These are phyloP conservation scores for Neodon shergylaensis DNA, from an alignment of 2,113 vertebrate genomes.

Conservation along the genomic window DNA sequence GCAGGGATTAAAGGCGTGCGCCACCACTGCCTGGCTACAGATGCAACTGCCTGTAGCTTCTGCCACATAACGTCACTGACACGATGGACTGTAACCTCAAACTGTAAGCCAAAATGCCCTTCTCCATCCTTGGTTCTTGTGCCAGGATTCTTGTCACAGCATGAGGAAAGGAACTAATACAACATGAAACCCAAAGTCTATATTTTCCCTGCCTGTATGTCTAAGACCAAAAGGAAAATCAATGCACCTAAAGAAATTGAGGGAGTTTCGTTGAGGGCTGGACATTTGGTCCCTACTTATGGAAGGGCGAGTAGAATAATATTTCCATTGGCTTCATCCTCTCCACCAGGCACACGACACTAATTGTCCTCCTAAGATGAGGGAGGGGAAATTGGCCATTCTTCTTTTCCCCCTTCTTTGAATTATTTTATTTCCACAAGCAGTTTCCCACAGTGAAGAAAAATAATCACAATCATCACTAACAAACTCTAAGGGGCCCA, in stretches of 20 bases:
- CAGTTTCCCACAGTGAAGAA: background rate
- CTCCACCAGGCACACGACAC: rapidly evolving
- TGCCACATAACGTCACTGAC: no score
- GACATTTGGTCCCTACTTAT: background rate
- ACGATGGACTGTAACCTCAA: background rate
- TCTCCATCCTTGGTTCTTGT: background rate
- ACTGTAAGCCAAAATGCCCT: background rate
- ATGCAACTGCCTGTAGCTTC: no score
- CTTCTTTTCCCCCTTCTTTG: background rate
- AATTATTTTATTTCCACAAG: background rate
- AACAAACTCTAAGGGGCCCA: background rate
- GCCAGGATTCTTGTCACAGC: background rate
- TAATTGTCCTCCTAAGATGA: background rate
- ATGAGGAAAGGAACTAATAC: background rate
- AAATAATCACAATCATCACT: background rate
- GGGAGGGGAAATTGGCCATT: background rate
- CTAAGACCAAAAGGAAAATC: background rate
- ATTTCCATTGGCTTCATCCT: background rate
- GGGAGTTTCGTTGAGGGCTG: background rate
- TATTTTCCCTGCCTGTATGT: background rate
- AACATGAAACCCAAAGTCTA: background rate
- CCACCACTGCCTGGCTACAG: background rate
- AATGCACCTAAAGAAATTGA: background rate
- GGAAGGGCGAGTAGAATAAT: background rate
- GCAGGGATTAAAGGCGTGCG: no score